phyloP scores from a whole-genome alignment of 2,797 vertebrate genomes.

The Labeo calbasu region DNA sequence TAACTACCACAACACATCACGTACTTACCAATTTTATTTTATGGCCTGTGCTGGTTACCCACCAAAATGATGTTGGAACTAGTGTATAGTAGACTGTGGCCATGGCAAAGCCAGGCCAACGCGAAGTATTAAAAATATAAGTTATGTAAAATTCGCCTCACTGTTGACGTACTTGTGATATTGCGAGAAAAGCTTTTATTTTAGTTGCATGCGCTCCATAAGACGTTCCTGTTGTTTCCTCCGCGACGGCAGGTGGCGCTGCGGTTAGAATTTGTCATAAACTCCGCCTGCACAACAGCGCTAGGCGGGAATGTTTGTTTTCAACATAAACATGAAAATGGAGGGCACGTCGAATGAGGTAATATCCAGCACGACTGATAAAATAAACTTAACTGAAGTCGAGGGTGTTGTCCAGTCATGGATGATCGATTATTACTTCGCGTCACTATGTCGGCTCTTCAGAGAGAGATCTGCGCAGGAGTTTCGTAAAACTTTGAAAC shows the following conservation, averaged over 20 bases:
- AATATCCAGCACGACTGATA: background rate
- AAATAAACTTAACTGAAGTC: constrained; percentile 42
- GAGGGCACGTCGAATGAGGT: background rate
- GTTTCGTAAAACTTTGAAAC: constrained; percentile 64
- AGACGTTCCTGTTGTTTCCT: background rate
- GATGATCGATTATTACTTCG: constrained; percentile 77
- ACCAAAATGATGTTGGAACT: background rate
- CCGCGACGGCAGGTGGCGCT: constrained; percentile 57
- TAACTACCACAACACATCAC: too few species aligned
- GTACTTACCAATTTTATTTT: too few species aligned
- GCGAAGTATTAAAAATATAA: background rate
- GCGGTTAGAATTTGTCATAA: background rate
- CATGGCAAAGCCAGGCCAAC: background rate
- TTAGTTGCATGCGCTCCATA: background rate
- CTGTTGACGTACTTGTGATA: background rate
- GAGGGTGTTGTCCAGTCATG: constrained; percentile 62
- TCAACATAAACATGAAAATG: constrained; percentile 47
- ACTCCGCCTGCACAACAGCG: background rate
- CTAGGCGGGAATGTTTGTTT: background rate
- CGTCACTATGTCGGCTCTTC: constrained; percentile 70
- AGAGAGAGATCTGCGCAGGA: constrained; percentile 61
- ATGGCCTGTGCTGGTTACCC: background rate
- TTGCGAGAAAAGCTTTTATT: background rate
- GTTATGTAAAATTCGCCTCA: background rate
- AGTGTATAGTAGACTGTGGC: background rate